Base-by-base conservation (phyloP, 2,797 vertebrate species). In the Acrossocheilus wenchowensis region DNA sequence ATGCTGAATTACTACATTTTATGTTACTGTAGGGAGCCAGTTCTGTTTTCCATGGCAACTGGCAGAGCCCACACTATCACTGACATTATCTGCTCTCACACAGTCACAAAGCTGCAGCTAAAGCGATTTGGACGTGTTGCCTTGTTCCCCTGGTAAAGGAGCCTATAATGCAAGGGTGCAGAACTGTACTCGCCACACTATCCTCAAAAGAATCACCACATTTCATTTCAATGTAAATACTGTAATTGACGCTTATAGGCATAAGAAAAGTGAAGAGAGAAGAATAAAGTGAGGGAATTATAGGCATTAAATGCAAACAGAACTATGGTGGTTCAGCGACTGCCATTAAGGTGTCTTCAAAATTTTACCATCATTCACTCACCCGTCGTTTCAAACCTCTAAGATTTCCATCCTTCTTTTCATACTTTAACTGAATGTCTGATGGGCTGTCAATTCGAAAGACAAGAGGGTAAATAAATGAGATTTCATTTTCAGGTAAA, bases 21-120 rank as follows among this genome's bases (percentile, higher is more conserved):
- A 82, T 85, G 83, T 77, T 68, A 3, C 72, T 77, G 48, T 52
- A 45, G 41, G 36, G 73, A 86, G 79, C 82, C 62, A 17, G 48
- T 78, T 82, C 34, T 82, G 78, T 85, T 88, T 86, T 85, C 87
- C 66, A 88, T 88, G 83, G 83, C 83, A 86, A 88, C 87, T 81
- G 84, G 79, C 66, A 78, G 73, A 72, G 48, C 78, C 50, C 60
- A 84, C 77, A 80, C 60, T 84, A 87, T 88, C 81, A 78, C 87
- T 84, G 84, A 88, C 81, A 84, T 83, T 86, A 86, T 88, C 85
- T 50, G 60, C 71, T 86, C 62, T 74, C 62, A 66, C 73, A 66
- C 73, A n/a, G 80, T 71, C 78, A 45, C 54, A 86, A 75, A 74
- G 30, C 60, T 54, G 41, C 83, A 85, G 50, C 62, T 81, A 84